Percentiles rank a stretch among this genome's conserved stretches.
Conservation (phyloP, 2,113 vertebrate species). For the Dicentrarchus labrax region DNA sequence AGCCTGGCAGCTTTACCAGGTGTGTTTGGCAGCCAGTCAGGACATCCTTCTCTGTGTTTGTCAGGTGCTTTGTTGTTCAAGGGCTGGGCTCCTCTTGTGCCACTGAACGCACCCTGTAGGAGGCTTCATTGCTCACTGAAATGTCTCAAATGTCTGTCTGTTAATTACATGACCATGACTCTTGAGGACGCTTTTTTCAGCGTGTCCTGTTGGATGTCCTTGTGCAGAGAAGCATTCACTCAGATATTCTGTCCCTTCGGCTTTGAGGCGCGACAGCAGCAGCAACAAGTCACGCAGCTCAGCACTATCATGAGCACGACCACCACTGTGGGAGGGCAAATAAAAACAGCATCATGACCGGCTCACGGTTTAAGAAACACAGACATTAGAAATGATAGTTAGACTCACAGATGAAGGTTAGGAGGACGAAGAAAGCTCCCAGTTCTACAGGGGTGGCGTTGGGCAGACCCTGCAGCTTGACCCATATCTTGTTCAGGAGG, state of each 20-base stretch:
- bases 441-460: constrained; percentile 86
- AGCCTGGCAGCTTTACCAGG: constrained; percentile 11
- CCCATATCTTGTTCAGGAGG: constrained; percentile 85
- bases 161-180: background rate
- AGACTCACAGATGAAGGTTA: constrained; percentile 92
- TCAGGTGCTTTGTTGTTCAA: constrained; percentile 41
- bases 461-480: constrained; percentile 89
- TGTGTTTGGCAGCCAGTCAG: constrained; percentile 45
- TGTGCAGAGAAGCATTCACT: constrained; percentile 1
- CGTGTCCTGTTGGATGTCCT: background rate
- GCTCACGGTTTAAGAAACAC: background rate
- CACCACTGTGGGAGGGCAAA: constrained; percentile 66
- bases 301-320: constrained; percentile 65
- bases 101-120: background rate
- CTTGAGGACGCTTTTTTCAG: background rate
- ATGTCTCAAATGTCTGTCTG: background rate
- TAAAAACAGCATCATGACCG: background rate
- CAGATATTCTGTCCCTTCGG: constrained; percentile 41
- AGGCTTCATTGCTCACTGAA: background rate
- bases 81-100: constrained; percentile 2
- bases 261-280: constrained; percentile 63
- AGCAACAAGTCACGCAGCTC: constrained; percentile 70
- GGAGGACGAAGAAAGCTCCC: constrained; percentile 88
- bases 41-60: constrained; percentile 31
- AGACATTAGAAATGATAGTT: background rate